These are phyloP conservation scores for Nycticryphes semicollaris DNA, from an alignment of 2,113 vertebrate genomes.

Conservation along the genomic window DNA sequence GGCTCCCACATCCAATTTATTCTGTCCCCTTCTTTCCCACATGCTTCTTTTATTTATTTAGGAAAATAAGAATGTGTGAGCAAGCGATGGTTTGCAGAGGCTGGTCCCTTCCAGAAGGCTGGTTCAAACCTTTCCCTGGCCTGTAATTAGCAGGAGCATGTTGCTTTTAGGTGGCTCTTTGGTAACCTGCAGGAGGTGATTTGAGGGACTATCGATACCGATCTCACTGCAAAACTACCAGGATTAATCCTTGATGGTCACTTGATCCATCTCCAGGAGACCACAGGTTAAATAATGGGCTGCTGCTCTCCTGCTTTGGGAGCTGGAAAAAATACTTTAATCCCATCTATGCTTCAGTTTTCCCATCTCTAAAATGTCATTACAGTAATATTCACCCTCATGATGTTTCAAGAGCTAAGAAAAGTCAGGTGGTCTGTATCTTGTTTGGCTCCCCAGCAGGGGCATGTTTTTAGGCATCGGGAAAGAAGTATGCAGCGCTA, in stretches of 20 bases:
- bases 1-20: conserved; percentile 57
- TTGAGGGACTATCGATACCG: neutral
- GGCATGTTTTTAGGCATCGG: neutral
- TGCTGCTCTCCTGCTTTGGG: neutral
- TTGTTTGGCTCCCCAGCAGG: neutral
- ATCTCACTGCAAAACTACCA: neutral
- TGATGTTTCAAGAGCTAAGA: neutral
- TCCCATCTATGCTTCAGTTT: neutral
- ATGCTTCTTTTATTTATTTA: conserved; percentile 40
- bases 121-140: neutral
- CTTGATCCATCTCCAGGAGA: neutral
- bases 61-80: conserved; percentile 25
- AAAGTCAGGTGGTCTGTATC: neutral
- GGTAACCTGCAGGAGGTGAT: neutral
- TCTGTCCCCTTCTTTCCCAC: conserved; percentile 36
- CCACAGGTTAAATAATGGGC: neutral
- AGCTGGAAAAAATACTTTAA: neutral
- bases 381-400: neutral
- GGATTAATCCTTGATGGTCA: neutral
- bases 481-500: neutral
- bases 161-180: conserved; percentile 49
- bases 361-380: neutral
- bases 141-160: conserved; percentile 39
- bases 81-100: neutral
- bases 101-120: neutral